Evolutionary conservation across 2,888 invertebrate genomes (phyloP).

Genomic region (Celastrina argiolus): DNA sequence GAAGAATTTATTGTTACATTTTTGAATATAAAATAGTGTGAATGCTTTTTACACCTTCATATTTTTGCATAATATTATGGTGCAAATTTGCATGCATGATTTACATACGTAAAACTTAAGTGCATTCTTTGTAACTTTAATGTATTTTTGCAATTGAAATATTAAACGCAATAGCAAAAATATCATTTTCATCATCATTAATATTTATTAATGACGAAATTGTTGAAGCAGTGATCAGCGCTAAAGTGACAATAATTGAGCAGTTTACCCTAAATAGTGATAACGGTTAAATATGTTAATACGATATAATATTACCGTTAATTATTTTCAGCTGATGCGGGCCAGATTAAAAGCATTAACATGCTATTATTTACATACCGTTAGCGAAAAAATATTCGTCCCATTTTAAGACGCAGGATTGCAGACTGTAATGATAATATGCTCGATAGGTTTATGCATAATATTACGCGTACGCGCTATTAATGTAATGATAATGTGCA

Average conservation of each 20-base stretch:
- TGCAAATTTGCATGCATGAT: not conserved
- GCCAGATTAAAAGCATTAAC: constrained; percentile 11
- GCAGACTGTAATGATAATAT: not conserved
- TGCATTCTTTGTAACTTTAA: not conserved
- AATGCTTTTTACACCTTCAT: not conserved
- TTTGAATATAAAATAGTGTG: constrained; percentile 1
- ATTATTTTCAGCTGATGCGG: constrained; percentile 15
- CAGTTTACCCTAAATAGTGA: not conserved
- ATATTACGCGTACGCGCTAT: too few species aligned
- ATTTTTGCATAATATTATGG: not conserved
- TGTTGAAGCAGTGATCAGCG: not conserved
- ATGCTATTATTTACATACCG: constrained; percentile 4
- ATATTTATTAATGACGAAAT: not conserved
- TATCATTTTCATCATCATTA: too few species aligned
- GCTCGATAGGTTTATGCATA: too few species aligned
- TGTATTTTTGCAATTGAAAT: not conserved
- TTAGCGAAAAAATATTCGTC: not conserved
- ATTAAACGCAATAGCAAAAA: too few species aligned
- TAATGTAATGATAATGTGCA: too few species aligned
- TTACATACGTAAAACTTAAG: not conserved
- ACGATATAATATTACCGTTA: constrained; percentile 10
- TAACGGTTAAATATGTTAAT: not conserved
- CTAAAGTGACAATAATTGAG: not conserved
- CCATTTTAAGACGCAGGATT: not conserved
- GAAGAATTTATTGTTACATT: not conserved